Evolutionary conservation across 2,113 vertebrate species (phyloP), one percentile per base, ranked within the genome.

Genomic region (Cnemophilus loriae): DNA sequence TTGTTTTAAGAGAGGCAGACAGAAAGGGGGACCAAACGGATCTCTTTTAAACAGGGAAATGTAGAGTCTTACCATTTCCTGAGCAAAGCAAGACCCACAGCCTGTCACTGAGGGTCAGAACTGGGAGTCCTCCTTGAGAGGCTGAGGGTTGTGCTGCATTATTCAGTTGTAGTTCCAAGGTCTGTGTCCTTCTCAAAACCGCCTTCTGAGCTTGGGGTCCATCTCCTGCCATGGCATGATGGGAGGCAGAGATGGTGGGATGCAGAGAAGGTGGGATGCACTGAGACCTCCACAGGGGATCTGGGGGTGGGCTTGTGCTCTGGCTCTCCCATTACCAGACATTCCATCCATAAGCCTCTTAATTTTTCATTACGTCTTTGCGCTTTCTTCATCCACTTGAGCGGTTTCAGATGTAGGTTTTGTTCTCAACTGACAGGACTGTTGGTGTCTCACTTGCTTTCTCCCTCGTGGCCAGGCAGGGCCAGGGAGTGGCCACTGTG

Each of bases 21-120:
- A 60, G 57, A 69, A 37, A 71, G 41, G 33, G 37, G 71, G 41
- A 76, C 27, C 18, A 70, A 69, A 63, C 79, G 64, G 69, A 81
- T 84, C 70, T 86, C 93, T 93, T 81, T 89, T 82, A 70, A 93
- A 63, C 80, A 87, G 63, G 84, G 90, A 85, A 87, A 60, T 75
- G 60, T 39, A 57, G 70, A 78, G 82, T 77, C 70, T 63, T 81
- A 64, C 84, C 20, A 11, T 95, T 93, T 96, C 56, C 94, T 94
- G 71, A 65, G 64, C 44, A 46, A 82, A 87, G n/a, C 35, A 64
- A 70, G 65, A 64, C 42, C 21, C 49, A 9, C 73, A 12, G 64
- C 71, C 75, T 83, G 55, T 46, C 78, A 11, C 70, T 82, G 87
- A 77, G 47, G 57, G 47, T 44, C 10, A 32, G 88, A 92, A 47